Evolutionary conservation across 2,888 invertebrate genomes (phyloP), one percentile per base, ranked within the genome.

Genomic region (Odontomyia ornata): DNA sequence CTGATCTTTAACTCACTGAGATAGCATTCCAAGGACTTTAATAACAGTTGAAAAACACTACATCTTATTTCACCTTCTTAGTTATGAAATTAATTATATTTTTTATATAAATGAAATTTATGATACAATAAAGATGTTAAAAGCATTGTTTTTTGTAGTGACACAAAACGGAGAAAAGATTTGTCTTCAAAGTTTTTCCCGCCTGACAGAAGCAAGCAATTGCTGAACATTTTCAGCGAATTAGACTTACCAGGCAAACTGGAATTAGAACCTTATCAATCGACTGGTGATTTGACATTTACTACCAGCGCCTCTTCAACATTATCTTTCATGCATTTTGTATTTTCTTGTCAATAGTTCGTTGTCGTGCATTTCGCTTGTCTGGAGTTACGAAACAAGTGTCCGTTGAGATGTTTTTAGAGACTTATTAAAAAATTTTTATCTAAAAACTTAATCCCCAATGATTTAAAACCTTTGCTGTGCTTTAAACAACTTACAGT

Each of bases 341-440:
- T 73, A 60, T 60, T 56, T 73, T 57, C 23, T 36, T 47, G 73
- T 73, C 73, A 30, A 30, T 56, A 72, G 30, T 36, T 36, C 36
- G 36, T 60, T 60, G 73, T 36, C 60, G 13, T 15, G 21, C 21
- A 52, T 56, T 11, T 25, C 30, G 57, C 43, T 21, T 46, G 15
- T 43, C 9, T n/a, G 23, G 60, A 73, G 73, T 73, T 73, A 73
- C 73, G 73, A 73, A 73, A 73, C 73, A 36, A 73, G 57, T 73
- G 73, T 18, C 73, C 57, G 73, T 73, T 73, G 57, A 72, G 21
- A 72, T 73, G 73, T 60, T 73, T 60, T 60, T 60, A 30, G 2
- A 7, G 52, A 18, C 18, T 52, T 52, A 18, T 4, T n/a, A 13
- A 18, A 3, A 52, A 52, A 4, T 52, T 4, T 15, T 15, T 15